A percentile compares a stretch with the other conserved stretches of the same genome.
These are phyloP conservation scores for Ornithoptera priamus DNA, from an alignment of 2,888 invertebrate genomes.

Conservation along the genomic window DNA sequence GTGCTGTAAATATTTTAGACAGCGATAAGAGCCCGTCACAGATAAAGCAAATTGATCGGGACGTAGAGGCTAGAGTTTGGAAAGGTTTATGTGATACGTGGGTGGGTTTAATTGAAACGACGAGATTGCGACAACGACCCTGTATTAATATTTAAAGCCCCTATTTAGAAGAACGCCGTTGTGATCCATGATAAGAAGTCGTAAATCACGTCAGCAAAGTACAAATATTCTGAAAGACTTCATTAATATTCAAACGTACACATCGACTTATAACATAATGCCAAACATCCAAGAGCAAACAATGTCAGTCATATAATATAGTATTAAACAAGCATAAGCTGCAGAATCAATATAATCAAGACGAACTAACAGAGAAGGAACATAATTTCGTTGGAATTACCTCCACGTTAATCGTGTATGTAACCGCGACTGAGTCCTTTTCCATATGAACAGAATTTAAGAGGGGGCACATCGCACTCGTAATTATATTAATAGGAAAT, in stretches of 20 bases:
- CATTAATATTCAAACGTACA: constrained; percentile 16
- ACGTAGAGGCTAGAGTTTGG: constrained; percentile 33
- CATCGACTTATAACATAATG: constrained; percentile 32
- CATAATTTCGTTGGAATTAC: constrained; percentile 52
- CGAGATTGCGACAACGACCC: constrained; percentile 65
- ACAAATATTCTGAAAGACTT: constrained; percentile 11
- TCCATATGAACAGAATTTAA: neutral
- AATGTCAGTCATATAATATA: constrained; percentile 49
- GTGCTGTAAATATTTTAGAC: constrained; percentile 77
- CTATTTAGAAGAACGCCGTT: constrained; percentile 52
- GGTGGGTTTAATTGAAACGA: constrained; percentile 69
- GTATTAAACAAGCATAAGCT: constrained; percentile 38
- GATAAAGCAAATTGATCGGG: constrained; percentile 77
- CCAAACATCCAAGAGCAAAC: constrained; percentile 51
- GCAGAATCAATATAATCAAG: constrained; percentile 59
- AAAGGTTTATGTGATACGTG: constrained; percentile 64
- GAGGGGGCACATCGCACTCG: constrained; percentile 28
- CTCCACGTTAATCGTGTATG: constrained; percentile 43
- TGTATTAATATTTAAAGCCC: constrained; percentile 65
- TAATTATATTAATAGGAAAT: constrained; percentile 30
- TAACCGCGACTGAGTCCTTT: constrained; percentile 10
- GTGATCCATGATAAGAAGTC: constrained; percentile 40
- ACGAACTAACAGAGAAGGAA: constrained; percentile 50
- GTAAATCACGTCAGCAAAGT: constrained; percentile 22
- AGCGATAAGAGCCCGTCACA: constrained; percentile 63